Evolutionary conservation across 2,797 vertebrate species (phyloP).

Genomic region (Melopsittacus undulatus): DNA sequence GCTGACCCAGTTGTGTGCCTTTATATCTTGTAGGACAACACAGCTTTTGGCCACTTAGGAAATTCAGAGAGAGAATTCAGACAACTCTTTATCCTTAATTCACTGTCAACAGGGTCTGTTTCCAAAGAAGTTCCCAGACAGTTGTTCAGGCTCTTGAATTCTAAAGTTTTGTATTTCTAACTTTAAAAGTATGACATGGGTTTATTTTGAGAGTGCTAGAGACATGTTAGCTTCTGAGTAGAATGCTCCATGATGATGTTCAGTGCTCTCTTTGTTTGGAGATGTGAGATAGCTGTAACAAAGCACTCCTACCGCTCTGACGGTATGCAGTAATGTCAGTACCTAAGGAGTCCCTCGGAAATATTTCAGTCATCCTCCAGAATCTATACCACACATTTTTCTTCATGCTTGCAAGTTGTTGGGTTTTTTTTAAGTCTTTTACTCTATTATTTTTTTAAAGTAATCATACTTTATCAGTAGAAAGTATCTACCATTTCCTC

Average conservation of each 20-base stretch:
- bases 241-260: not conserved
- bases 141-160: not conserved
- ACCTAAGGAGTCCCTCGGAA: not conserved
- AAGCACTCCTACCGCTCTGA: not conserved
- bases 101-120: not conserved
- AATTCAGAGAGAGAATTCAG: not conserved
- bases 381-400: not conserved
- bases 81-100: not conserved
- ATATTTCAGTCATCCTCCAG: not conserved
- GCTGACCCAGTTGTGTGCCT: not conserved
- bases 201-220: not conserved
- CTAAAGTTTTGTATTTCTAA: not conserved
- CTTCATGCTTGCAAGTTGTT: not conserved
- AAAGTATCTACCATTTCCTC: not conserved
- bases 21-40: not conserved
- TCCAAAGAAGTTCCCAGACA: not conserved
- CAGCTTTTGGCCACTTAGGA: not conserved
- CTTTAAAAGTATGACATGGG: not conserved
- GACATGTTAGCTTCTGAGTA: not conserved
- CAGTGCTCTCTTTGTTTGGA: not conserved
- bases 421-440: not conserved
- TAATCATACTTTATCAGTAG: not conserved
- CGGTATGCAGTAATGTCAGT: not conserved
- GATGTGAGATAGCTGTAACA: fast-evolving
- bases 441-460: not conserved